Conservation (phyloP, 2,113 vertebrate genomes). For the Rhinogobius similis region DNA sequence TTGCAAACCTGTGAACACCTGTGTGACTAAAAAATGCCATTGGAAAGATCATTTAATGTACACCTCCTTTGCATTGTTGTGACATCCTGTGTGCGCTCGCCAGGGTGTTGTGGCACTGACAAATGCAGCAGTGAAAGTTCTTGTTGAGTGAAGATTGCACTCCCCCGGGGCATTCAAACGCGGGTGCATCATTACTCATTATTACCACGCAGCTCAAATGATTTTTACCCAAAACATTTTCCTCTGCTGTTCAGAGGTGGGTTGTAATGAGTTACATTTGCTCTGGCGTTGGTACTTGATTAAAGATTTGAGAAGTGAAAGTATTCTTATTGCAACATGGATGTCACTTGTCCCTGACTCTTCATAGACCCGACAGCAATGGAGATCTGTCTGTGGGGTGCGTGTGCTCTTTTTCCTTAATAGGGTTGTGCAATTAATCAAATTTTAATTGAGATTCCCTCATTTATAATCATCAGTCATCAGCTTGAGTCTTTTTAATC, state of each 20-base stretch:
- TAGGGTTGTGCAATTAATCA: too few relatives aligned
- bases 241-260: not conserved
- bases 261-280: not conserved
- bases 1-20: constrained; percentile 64
- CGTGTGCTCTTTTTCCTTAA: too few relatives aligned
- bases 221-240: constrained; percentile 6
- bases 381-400: too few relatives aligned
- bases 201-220: constrained; percentile 12
- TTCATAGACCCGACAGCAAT: too few relatives aligned
- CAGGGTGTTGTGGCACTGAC: constrained; percentile 19
- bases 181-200: constrained; percentile 16
- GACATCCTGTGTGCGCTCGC: constrained; percentile 30
- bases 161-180: constrained; percentile 7
- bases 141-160: constrained; percentile 32
- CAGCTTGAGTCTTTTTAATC: too few relatives aligned
- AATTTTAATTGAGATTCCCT: too few relatives aligned
- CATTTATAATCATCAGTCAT: too few relatives aligned
- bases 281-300: not conserved
- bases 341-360: not conserved
- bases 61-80: constrained; percentile 33
- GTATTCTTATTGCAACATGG: not conserved
- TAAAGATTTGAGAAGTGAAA: not conserved
- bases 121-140: constrained; percentile 31
- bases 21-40: constrained; percentile 38
- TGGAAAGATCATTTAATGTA: constrained; percentile 22